phyloP scores from a whole-genome alignment of 2,797 vertebrate genomes.

The Myotis findleyi region DNA sequence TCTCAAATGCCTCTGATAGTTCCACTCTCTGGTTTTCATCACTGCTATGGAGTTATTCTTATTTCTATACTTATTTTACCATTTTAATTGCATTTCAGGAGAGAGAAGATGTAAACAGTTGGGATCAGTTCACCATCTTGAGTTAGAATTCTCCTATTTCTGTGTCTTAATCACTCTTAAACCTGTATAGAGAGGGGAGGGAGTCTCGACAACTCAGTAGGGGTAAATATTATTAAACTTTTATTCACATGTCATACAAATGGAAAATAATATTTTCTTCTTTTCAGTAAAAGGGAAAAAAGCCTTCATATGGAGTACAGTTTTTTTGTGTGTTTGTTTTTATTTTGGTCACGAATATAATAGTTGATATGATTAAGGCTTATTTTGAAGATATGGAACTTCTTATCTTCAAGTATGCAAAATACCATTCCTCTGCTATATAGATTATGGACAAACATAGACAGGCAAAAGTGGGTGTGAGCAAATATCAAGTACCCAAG shows the following conservation, averaged over 20 bases:
- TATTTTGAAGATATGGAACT: conserved; percentile 7
- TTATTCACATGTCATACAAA: neutral
- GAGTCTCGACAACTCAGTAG: neutral
- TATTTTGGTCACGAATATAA: neutral
- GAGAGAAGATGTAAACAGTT: neutral
- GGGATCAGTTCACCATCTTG: neutral
- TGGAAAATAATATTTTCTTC: neutral
- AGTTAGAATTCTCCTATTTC: conserved; percentile 33
- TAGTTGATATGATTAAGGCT: neutral
- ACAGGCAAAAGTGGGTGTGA: neutral
- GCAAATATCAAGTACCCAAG: neutral
- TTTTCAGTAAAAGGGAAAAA: conserved; percentile 9
- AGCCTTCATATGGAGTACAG: neutral
- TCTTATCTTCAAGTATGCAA: neutral
- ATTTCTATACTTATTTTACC: conserved; percentile 4
- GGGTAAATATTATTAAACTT: neutral
- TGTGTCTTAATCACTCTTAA: neutral
- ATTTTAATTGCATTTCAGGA: neutral
- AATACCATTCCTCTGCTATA: neutral
- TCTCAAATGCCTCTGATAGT: neutral
- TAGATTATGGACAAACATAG: neutral
- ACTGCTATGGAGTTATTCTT: neutral
- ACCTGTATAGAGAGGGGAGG: neutral
- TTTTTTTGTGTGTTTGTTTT: neutral
- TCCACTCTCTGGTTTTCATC: neutral